Evolutionary conservation across 64 coral and sea anemone genomes (phyloP).

Genomic region (Actinia equina): DNA sequence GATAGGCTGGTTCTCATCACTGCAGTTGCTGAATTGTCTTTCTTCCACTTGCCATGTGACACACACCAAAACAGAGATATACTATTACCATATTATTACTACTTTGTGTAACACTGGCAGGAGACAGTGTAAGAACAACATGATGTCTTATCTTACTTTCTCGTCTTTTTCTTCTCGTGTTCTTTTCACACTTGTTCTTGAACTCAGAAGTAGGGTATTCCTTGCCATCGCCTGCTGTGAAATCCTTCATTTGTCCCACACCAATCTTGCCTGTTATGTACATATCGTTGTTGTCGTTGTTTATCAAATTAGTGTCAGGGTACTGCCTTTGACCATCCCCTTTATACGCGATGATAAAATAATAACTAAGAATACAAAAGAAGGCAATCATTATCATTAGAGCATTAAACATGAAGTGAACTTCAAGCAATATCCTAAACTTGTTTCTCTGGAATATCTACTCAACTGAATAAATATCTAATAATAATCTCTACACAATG

Average conservation of each 20-base stretch:
- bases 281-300: neutral
- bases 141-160: neutral
- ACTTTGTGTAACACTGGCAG: no score
- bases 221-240: neutral
- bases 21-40: no score
- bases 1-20: neutral
- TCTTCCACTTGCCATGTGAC: no score
- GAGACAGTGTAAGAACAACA: neutral
- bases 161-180: neutral
- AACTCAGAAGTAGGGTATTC: neutral
- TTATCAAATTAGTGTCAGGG: no score
- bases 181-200: neutral
- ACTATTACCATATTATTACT: no score
- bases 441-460: no score
- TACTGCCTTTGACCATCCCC: neutral
- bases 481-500: no score
- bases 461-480: no score
- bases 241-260: neutral
- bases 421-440: no score
- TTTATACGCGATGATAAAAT: neutral
- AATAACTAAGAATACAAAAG: neutral
- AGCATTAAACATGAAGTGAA: no score
- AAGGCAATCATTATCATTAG: neutral
- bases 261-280: slow-evolving; percentile 5
- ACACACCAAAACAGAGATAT: no score